These are phyloP conservation scores for Poecile atricapillus DNA, from an alignment of 2,113 vertebrate species.

Conservation along the genomic window DNA sequence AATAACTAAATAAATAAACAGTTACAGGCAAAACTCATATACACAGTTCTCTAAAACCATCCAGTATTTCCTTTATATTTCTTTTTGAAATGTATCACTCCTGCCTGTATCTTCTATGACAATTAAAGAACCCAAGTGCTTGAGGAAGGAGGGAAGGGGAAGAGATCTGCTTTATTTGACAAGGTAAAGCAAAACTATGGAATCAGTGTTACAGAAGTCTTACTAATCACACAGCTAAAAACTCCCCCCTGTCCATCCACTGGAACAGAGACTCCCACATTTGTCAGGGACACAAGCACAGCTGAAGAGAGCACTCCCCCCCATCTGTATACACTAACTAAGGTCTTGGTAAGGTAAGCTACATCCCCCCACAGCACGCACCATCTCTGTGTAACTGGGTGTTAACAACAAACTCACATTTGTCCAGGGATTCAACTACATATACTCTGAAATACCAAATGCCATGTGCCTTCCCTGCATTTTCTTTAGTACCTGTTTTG, in stretches of 20 bases:
- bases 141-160: not conserved
- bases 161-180: not conserved
- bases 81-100: not conserved
- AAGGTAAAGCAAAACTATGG: not conserved
- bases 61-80: not conserved
- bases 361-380: rapidly evolving
- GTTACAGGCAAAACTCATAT: not conserved
- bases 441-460: rapidly evolving
- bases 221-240: rapidly evolving
- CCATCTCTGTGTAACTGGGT: rapidly evolving
- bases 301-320: not conserved
- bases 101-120: not conserved
- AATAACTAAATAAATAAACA: no score
- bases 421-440: not conserved
- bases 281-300: not conserved
- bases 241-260: not conserved
- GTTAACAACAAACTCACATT: not conserved
- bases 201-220: not conserved
- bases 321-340: not conserved
- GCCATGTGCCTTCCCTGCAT: rapidly evolving
- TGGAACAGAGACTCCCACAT: not conserved
- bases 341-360: not conserved
- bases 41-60: not conserved
- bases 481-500: not conserved
- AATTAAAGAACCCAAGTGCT: not conserved